Percentiles rank a stretch among this genome's conserved stretches.
Evolutionary conservation across 2,888 invertebrate species (phyloP).

Genomic region (Lasioglossum vierecki): DNA sequence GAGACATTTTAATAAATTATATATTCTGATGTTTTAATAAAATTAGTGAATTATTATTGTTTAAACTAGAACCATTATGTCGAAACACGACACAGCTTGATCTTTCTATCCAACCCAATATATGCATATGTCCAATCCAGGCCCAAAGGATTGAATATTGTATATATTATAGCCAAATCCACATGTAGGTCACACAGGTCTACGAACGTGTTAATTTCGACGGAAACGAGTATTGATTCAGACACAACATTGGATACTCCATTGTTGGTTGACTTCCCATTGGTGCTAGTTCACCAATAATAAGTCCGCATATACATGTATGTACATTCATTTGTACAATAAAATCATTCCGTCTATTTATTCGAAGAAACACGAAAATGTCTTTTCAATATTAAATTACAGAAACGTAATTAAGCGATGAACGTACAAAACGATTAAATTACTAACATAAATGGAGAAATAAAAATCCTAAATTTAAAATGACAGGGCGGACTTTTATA

Average conservation of each 20-base stretch:
- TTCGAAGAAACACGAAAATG: background rate
- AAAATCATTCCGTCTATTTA: background rate
- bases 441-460: too few species aligned
- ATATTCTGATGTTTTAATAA: background rate
- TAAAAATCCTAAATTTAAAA: too few species aligned
- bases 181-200: background rate
- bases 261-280: background rate
- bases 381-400: too few species aligned
- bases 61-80: background rate
- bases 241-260: background rate
- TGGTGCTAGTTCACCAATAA: background rate
- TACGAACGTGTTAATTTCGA: slow-evolving; percentile 9
- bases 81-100: background rate
- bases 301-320: background rate
- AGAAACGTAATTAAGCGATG: too few species aligned
- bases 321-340: background rate
- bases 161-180: background rate
- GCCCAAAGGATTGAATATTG: background rate
- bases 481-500: too few species aligned
- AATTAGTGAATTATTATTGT: background rate
- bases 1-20: too few species aligned
- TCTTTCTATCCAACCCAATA: background rate
- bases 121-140: background rate
- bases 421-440: too few species aligned
- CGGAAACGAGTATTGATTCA: slow-evolving; percentile 12